Evolutionary conservation across 2,888 invertebrate species (phyloP).

Genomic region (Zele albiditarsus): DNA sequence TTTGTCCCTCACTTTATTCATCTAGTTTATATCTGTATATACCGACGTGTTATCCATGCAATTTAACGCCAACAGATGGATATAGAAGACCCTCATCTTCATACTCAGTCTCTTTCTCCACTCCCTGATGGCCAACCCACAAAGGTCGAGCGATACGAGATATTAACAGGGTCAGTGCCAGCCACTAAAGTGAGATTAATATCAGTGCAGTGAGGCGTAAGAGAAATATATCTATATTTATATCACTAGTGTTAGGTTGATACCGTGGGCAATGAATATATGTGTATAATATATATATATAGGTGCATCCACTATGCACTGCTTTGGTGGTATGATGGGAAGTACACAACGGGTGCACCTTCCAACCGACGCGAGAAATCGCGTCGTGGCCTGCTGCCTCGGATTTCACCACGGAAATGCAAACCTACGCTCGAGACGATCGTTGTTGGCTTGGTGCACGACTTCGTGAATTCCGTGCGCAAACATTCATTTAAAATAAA

Average conservation of each 20-base stretch:
- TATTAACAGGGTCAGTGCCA: conserved; percentile 57
- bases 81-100: conserved; percentile 4
- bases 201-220: conserved; percentile 42
- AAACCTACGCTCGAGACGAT: conserved; percentile 43
- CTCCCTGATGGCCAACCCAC: conserved; percentile 24
- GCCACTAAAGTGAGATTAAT: conserved; percentile 55
- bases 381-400: conserved; percentile 57
- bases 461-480: conserved; percentile 43
- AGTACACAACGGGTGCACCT: conserved; percentile 50
- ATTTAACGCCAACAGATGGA: conserved; percentile 16
- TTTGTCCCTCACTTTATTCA: not conserved
- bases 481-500: conserved; percentile 7
- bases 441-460: conserved; percentile 31
- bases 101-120: conserved; percentile 4
- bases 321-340: conserved; percentile 29
- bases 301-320: not conserved
- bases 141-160: conserved; percentile 46
- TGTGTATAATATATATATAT: conserved; percentile 10
- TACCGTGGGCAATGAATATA: conserved; percentile 5
- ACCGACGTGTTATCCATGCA: conserved; percentile 14
- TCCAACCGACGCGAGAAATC: conserved; percentile 54
- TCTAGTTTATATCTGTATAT: not conserved
- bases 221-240: conserved; percentile 30
- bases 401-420: conserved; percentile 62
- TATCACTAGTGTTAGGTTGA: not conserved